Percentiles rank a stretch among this genome's conserved stretches.
Conservation (phyloP, 2,797 vertebrate species). For the Phyllotis vaccarum region DNA sequence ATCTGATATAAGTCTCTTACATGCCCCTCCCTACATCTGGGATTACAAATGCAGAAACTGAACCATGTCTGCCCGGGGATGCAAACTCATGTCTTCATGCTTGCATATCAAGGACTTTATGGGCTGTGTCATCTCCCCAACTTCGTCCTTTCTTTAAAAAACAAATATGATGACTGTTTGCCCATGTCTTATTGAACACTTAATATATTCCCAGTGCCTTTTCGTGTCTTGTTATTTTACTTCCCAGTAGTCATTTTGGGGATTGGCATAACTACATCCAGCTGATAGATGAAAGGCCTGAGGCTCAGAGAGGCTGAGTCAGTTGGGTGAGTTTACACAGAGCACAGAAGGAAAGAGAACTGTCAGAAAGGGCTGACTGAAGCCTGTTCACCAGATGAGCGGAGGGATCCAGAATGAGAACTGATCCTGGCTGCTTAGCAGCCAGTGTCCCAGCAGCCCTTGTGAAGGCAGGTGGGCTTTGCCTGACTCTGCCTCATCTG, state of each 20-base stretch:
- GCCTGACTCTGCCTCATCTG: background rate
- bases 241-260: background rate
- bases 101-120: background rate
- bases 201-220: background rate
- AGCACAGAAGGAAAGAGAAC: background rate
- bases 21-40: background rate
- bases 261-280: conserved; percentile 17
- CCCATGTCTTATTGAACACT: background rate
- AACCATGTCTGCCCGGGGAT: background rate
- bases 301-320: background rate
- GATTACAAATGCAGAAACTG: background rate
- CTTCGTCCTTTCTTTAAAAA: background rate
- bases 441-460: background rate
- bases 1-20: background rate
- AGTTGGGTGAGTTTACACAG: background rate
- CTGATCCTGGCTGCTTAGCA: background rate
- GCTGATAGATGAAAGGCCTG: background rate
- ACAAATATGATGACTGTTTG: background rate
- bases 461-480: background rate
- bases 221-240: background rate
- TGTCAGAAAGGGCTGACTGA: background rate
- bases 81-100: background rate
- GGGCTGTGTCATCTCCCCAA: background rate
- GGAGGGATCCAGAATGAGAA: background rate
- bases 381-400: background rate